A percentile compares a stretch with the other conserved stretches of the same genome.
Evolutionary conservation across 1,140 invertebrate species (phyloP).

Genomic region (Portunus trituberculatus): DNA sequence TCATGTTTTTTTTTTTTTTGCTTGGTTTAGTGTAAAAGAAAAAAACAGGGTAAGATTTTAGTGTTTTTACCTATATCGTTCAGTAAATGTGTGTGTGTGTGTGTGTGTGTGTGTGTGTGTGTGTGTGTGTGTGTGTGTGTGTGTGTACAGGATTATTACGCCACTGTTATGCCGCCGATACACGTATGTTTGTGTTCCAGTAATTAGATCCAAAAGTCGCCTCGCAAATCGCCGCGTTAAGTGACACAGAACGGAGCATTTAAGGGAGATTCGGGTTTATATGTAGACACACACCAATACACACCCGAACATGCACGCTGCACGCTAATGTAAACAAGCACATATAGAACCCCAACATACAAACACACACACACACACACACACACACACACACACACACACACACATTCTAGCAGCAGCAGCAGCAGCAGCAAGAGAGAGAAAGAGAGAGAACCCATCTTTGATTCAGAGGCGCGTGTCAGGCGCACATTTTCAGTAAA

Average conservation of each 20-base stretch:
- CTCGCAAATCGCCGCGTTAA: too few species aligned
- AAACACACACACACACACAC: constrained; percentile 30
- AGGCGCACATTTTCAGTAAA: constrained; percentile 73
- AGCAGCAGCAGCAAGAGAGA: not conserved
- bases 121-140: constrained; percentile 17
- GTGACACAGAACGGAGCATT: too few species aligned
- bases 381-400: not conserved
- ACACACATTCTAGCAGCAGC: not conserved
- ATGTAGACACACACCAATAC: too few species aligned
- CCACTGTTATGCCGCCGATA: too few species aligned
- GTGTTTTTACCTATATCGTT: not conserved
- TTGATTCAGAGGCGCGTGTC: constrained; percentile 68
- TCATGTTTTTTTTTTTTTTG: not conserved
- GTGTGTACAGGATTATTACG: not conserved
- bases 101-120: constrained; percentile 14
- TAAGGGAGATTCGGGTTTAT: too few species aligned
- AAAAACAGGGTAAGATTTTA: too few species aligned
- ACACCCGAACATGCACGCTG: not conserved
- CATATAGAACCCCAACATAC: not conserved
- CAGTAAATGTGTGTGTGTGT: not conserved
- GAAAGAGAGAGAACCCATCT: constrained; percentile 61
- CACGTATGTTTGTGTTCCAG: too few species aligned
- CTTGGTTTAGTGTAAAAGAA: too few species aligned
- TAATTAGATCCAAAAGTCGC: too few species aligned
- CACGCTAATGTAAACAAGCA: not conserved